Evolutionary conservation across 53 echinoderm and acorn worm species (phyloP), one percentile per base, ranked within the genome.

Genomic region (Paelopatides confundens): DNA sequence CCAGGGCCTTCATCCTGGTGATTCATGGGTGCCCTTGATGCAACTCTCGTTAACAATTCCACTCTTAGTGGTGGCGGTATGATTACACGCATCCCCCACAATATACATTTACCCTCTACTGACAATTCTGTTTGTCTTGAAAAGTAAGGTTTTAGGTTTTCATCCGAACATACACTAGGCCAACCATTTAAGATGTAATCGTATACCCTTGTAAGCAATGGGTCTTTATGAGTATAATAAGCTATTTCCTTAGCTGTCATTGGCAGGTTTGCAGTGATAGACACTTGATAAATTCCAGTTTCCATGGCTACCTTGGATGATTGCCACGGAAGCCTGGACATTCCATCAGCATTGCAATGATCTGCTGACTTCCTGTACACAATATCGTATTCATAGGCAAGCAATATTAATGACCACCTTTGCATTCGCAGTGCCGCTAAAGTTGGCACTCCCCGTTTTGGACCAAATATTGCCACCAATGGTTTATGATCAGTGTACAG

Each of bases 1-100:
- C 92, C 23, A 92, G 9, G 15, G 47, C 77, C 27, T 92, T 92
- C 77, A 85, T 93, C n/a, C n/a, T n/a, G n/a, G n/a, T n/a, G n/a
- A n/a, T n/a, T n/a, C n/a, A n/a, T n/a, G n/a, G n/a, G n/a, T n/a
- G n/a, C n/a, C n/a, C n/a, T n/a, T n/a, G n/a, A n/a, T n/a, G n/a
- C n/a, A n/a, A n/a, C n/a, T n/a, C n/a, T n/a, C n/a, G n/a, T n/a
- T n/a, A n/a, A n/a, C n/a, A n/a, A n/a, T n/a, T n/a, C n/a, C n/a
- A n/a, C 6, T 30, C 62, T 52, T 31, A 81, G 37, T 5, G 31
- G 21, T 1, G 34, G 29, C 13, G 93, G 93, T 48, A 93, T 69
- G 15, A 89, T 62, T 0, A 89, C 83, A 8, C 82, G 37, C 10
- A 35, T 35, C 13, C 89, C 89, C 89, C 71, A 89, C 38, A 89